Evolutionary conservation across 2,797 vertebrate species (phyloP), one percentile per base, ranked within the genome.

Genomic region (Apodemus agrarius): DNA sequence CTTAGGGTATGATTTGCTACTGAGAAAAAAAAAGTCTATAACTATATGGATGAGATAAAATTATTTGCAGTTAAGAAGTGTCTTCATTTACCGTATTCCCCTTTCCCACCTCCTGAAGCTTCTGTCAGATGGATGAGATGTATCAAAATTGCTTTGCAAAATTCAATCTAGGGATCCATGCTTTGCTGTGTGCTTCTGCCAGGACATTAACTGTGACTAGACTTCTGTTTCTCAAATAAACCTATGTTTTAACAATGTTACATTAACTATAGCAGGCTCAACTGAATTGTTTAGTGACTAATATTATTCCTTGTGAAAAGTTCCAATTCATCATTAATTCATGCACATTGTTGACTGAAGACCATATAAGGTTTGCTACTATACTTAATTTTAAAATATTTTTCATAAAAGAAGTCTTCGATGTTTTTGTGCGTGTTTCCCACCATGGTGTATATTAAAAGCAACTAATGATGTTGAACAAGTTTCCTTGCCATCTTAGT

Each of bases 1-100:
- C 43, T 93, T 37, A 82, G 59, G 94, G 87, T 80, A 49, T 88
- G 31, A 93, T 75, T 74, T 86, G n/a, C 49, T 96, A 10, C 17
- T 85, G 75, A 96, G 91, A 97, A 61, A 94, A 96, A 96, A 95
- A 52, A 84, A 91, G n/a, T 19, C 81, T n/a, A 12, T 76, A 75
- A 90, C 46, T 89, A 83, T 54, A 17, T 63, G 69, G 57, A 85
- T 96, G 82, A 84, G 93, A 95, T 12, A 92, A 89, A 65, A 80
- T 59, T 95, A 82, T 65, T 95, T 74, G 40, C n/a, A 96, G 34
- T 92, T 92, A 89, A 94, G 90, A 80, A 76, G 46, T 81, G 84
- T 86, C 61, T 63, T 94, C 16, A 86, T 43, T 93, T 91, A 94
- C 78, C 54, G 76, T 69, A 74, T 7, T 67, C 81, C 31, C 34